A percentile compares a stretch with the other conserved stretches of the same genome.
Conservation (phyloP, 2,113 vertebrate species). For the Dolichotis patagonum region DNA sequence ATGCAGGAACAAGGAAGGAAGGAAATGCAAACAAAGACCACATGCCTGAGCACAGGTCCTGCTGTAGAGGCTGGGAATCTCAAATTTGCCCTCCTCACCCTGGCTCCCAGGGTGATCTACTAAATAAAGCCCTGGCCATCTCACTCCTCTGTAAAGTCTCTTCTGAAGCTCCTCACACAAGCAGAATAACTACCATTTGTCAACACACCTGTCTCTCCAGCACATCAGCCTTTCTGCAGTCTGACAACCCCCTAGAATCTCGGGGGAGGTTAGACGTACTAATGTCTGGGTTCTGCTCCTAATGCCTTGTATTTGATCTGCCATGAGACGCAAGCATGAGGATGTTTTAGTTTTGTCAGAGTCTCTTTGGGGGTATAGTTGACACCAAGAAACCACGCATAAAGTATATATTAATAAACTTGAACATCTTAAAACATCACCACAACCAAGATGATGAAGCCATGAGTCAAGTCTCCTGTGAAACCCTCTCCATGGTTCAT, state of each 20-base stretch:
- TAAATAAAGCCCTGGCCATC: not conserved
- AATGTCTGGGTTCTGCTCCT: not conserved
- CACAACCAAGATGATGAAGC: not conserved
- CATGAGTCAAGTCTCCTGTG: rapidly evolving
- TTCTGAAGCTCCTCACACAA: rapidly evolving
- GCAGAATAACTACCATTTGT: rapidly evolving
- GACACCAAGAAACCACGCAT: not conserved
- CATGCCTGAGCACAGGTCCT: not conserved
- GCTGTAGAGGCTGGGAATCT: not conserved
- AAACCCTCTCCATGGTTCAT: not conserved
- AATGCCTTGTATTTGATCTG: not conserved
- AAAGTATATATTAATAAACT: not conserved
- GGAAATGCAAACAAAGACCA: not conserved
- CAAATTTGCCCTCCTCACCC: not conserved
- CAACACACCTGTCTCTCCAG: not conserved
- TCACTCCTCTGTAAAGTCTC: not conserved
- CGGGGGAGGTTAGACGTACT: not conserved
- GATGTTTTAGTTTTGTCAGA: not conserved
- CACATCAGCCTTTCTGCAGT: rapidly evolving
- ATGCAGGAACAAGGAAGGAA: not conserved
- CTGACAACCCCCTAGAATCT: not conserved
- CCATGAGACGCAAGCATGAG: not conserved
- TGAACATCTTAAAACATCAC: not conserved
- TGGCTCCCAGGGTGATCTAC: not conserved
- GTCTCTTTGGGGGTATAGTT: not conserved